phyloP scores from a whole-genome alignment of 2,888 invertebrate species.

The Lumbricus terrestris region DNA sequence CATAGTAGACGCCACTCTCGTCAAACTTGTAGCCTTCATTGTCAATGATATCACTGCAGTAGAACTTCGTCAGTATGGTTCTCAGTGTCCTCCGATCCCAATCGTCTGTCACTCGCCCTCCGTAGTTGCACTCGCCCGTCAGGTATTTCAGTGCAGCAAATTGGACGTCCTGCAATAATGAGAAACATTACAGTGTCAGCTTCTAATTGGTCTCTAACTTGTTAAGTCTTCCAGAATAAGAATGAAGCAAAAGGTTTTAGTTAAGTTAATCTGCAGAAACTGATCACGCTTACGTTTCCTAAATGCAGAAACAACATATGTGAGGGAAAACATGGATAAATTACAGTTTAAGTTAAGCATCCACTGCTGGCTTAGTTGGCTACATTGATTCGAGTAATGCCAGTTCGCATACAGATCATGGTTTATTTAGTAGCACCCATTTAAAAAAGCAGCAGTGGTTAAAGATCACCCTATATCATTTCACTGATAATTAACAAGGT shows the following conservation, averaged over 20 bases:
- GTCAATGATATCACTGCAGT: constrained; percentile 52
- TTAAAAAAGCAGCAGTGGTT: no score
- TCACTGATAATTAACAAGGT: no score
- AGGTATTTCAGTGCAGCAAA: constrained; percentile 61
- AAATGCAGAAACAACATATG: background rate
- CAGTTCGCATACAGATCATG: no score
- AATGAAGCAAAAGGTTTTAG: background rate
- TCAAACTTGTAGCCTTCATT: constrained; percentile 57
- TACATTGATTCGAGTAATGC: no score
- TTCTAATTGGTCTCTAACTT: background rate
- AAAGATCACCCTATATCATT: no score
- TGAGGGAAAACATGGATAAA: background rate
- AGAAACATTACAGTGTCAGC: background rate
- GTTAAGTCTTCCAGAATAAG: background rate
- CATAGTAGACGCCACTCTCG: constrained; percentile 52
- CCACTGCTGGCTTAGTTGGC: no score
- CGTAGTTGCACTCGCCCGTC: constrained; percentile 63
- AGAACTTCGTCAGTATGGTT: constrained; percentile 60
- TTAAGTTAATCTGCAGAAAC: background rate
- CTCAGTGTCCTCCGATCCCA: constrained; percentile 61
- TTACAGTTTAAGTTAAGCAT: no score
- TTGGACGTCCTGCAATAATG: constrained; percentile 58
- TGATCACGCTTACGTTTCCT: background rate
- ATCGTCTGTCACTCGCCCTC: constrained; percentile 63
- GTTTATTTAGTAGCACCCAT: no score